Base-by-base conservation (phyloP, 2,797 vertebrate species). In the Mastacembelus armatus region DNA sequence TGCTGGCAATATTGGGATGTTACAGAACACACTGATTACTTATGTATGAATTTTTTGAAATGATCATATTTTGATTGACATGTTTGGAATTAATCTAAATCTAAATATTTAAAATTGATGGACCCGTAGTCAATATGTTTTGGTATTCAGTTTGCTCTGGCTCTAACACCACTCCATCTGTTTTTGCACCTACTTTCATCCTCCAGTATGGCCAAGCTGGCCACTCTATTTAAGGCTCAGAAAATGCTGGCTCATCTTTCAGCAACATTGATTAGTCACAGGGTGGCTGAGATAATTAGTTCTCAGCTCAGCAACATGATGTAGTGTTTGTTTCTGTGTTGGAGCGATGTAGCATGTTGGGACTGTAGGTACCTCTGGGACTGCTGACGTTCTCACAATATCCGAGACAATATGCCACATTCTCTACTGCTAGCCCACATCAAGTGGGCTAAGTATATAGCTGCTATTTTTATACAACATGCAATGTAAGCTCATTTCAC, bases 211-310 rank as follows among this genome's bases (percentile, higher is more conserved):
- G 77, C 71, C 66, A 40, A 62, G 83, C 72, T 68, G 72, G 85
- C 78, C 74, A 26, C 56, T 77, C 82, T 85, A 78, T 87, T 87
- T 78, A 75, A 77, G 66, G 80, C 84, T 83, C 67, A 63, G 59
- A 84, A 89, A 92, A 82, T 60, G 88, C 88, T 89, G 87, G 71
- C 88, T 91, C 89, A 90, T 90, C 82, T 85, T 91, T 89, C 80
- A 80, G 81, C 79, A 81, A 77, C 86, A 91, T 91, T 90, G 90
- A 92, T 64, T 76, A 77, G 59, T 62, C 85, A 74, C 87, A 84
- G 83, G 89, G 77, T 75, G 62, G 77, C 57, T 76, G 80, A 84
- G 89, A 88, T 88, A 92, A 92, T 92, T 87, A 92, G 85, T 87
- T 89, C 65, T 71, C 78, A 85, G 90, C 76, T 83, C 85, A 78